A percentile compares a stretch with the other conserved stretches of the same genome.
Evolutionary conservation across 2,888 invertebrate species (phyloP).

Genomic region (Oxystoma pomonae): DNA sequence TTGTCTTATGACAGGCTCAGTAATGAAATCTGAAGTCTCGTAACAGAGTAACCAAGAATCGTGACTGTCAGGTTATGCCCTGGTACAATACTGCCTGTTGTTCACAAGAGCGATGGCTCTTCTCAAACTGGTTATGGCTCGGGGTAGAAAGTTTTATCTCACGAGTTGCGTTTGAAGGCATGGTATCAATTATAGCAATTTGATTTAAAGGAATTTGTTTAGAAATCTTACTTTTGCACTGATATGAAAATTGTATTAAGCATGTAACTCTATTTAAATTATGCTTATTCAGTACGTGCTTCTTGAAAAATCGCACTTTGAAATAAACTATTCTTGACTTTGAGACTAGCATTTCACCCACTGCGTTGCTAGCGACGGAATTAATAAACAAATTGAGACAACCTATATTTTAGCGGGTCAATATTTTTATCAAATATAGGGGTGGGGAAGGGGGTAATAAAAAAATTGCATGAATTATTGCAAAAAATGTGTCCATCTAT

Average conservation of each 20-base stretch:
- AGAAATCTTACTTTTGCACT: background rate
- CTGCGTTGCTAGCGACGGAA: no score
- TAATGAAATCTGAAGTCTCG: conserved; percentile 23
- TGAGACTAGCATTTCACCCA: no score
- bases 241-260: background rate
- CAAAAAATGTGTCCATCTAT: no score
- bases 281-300: background rate
- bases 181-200: background rate
- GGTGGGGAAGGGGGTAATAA: no score
- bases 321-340: no score
- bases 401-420: no score
- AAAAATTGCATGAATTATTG: no score
- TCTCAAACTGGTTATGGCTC: background rate
- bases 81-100: conserved; percentile 15
- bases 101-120: conserved; percentile 4
- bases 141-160: background rate
- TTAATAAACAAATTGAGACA: no score
- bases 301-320: background rate
- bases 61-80: conserved; percentile 18
- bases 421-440: no score
- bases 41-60: conserved; percentile 19
- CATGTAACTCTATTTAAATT: background rate
- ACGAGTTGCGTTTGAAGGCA: background rate
- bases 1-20: conserved; percentile 23
- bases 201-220: background rate